phyloP scores from a whole-genome alignment of 2,888 invertebrate species.

The Syrphus vitripennis region DNA sequence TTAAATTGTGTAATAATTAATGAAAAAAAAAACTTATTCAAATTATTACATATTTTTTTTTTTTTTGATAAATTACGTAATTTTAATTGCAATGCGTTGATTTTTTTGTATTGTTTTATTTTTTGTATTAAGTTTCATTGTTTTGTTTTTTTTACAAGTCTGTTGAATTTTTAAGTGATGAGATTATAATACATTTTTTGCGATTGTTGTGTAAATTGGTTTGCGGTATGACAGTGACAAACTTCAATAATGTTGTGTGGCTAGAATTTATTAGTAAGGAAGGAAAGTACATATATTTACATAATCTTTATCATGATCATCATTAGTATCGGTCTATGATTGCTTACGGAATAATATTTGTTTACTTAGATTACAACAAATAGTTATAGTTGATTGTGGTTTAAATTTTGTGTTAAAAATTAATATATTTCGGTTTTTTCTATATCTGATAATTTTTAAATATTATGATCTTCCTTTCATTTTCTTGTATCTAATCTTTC shows the following conservation, averaged over 20 bases:
- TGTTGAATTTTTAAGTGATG: not conserved
- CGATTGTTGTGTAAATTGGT: not conserved
- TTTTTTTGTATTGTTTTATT: not conserved
- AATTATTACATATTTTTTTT: not conserved
- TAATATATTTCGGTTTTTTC: not conserved
- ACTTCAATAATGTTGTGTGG: not conserved
- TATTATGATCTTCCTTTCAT: no score
- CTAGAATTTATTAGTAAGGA: not conserved
- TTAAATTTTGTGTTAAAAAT: no score
- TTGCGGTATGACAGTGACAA: slow-evolving; percentile 2
- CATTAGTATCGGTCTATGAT: not conserved
- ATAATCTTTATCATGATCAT: not conserved
- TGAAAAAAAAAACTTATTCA: not conserved
- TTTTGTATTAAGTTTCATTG: not conserved
- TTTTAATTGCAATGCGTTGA: not conserved
- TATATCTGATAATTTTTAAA: no score
- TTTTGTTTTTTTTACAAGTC: not conserved
- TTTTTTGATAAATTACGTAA: not conserved
- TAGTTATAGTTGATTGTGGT: not conserved
- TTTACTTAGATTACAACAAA: not conserved
- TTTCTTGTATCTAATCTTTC: no score
- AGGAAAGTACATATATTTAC: no score
- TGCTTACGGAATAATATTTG: not conserved
- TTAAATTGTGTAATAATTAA: no score
- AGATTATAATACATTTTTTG: not conserved